phyloP scores from a whole-genome alignment of 1,140 invertebrate species.

The Eubasilissa regina region DNA sequence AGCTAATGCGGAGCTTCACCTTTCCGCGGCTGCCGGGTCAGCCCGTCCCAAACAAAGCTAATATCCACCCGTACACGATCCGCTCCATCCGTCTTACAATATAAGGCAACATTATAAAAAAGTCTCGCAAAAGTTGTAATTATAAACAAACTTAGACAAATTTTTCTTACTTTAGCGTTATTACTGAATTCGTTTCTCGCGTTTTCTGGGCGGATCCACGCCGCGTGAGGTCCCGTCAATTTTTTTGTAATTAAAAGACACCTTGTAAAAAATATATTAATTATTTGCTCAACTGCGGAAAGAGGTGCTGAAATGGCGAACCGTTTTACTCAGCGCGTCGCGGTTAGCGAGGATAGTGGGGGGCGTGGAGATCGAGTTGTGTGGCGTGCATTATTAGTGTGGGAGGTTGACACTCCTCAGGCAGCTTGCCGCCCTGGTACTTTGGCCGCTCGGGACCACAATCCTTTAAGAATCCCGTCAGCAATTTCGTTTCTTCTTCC shows the following conservation, averaged over 20 bases:
- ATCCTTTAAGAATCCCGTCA: slow-evolving; percentile 8
- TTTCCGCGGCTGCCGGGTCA: slow-evolving; percentile 18
- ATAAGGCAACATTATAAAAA: not conserved
- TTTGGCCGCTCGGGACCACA: not conserved
- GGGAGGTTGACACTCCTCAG: slow-evolving; percentile 19
- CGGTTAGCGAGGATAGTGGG: not conserved
- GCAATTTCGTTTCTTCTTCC: too few relatives aligned
- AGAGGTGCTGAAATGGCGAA: too few relatives aligned
- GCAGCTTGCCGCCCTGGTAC: slow-evolving; percentile 15
- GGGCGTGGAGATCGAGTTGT: slow-evolving; percentile 8
- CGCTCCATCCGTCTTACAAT: not conserved
- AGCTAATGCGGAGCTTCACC: slow-evolving; percentile 27
- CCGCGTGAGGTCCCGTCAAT: not conserved
- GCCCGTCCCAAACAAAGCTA: slow-evolving; percentile 14
- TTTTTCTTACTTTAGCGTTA: too few relatives aligned
- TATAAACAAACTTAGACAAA: too few relatives aligned
- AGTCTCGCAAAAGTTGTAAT: not conserved
- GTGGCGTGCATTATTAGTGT: slow-evolving; percentile 28
- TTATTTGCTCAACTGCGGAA: too few relatives aligned
- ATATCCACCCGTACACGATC: not conserved
- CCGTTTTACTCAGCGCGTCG: not conserved
- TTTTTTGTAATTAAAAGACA: not conserved
- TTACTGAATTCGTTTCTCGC: not conserved
- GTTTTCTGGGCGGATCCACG: not conserved
- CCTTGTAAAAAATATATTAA: not conserved